These are phyloP conservation scores for Sussaba pulchella DNA, from an alignment of 2,888 invertebrate species.

Conservation along the genomic window DNA sequence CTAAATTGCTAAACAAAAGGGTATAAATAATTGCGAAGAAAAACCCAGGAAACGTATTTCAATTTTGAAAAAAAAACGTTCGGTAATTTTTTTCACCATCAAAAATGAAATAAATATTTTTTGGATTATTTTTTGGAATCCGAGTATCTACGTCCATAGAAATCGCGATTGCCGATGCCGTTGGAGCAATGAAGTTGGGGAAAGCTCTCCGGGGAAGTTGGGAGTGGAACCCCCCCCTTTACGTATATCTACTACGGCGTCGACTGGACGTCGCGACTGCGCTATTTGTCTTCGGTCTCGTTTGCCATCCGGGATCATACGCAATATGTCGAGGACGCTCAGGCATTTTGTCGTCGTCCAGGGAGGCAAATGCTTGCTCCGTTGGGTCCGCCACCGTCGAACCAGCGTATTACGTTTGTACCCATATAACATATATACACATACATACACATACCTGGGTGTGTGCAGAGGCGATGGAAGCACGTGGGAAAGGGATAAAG, in stretches of 20 bases:
- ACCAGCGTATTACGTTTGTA: slow-evolving; percentile 21
- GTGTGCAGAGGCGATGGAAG: background rate
- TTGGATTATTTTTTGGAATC: too few relatives aligned
- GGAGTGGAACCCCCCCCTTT: too few relatives aligned
- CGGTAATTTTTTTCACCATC: too few relatives aligned
- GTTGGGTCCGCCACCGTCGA: slow-evolving; percentile 4
- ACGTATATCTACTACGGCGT: background rate
- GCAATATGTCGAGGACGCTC: slow-evolving; percentile 72
- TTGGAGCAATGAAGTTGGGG: slow-evolving; percentile 11
- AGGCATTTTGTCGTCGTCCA: slow-evolving; percentile 64
- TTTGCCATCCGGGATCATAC: slow-evolving; percentile 69
- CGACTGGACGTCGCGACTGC: slow-evolving; percentile 19
- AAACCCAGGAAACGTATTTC: too few relatives aligned
- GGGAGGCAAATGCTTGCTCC: slow-evolving; percentile 17
- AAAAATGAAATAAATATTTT: too few relatives aligned
- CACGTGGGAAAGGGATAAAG: slow-evolving; percentile 14
- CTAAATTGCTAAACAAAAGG: too few relatives aligned
- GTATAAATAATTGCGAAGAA: too few relatives aligned
- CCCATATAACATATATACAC: background rate
- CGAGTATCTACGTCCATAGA: too few relatives aligned
- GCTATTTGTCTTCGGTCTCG: slow-evolving; percentile 68
- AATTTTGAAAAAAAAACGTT: too few relatives aligned
- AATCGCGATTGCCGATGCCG: background rate
- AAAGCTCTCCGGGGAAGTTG: background rate
- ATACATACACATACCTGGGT: background rate